phyloP scores from a whole-genome alignment of 2,888 invertebrate genomes.

The Salticus scenicus region DNA sequence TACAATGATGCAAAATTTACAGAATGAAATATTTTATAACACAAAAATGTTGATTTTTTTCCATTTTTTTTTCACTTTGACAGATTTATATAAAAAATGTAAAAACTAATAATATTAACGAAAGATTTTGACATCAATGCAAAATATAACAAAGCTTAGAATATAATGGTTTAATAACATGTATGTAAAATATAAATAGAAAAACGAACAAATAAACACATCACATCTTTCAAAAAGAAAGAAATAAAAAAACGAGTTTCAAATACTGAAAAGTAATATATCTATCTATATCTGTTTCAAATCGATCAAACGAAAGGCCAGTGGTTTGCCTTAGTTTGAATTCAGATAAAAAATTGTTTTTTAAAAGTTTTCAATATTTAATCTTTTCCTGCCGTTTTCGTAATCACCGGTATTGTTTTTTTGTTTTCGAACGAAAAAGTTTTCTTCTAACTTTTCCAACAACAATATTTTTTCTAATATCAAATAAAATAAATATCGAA shows the following conservation, averaged over 20 bases:
- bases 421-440: not conserved
- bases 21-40: not conserved
- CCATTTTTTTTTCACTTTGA: not conserved
- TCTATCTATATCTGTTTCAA: not conserved
- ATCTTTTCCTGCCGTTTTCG: not conserved
- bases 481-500: not conserved
- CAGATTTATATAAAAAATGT: not conserved
- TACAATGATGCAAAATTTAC: slow-evolving; percentile 15
- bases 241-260: slow-evolving; percentile 5
- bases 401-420: not conserved
- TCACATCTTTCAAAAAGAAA: not conserved
- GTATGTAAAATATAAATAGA: slow-evolving; percentile 30
- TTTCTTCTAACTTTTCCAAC: not conserved
- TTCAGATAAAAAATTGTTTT: not conserved
- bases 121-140: slow-evolving; percentile 23
- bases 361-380: not conserved
- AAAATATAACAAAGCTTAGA: slow-evolving; percentile 25
- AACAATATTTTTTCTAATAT: not conserved
- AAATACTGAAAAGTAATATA: slow-evolving; percentile 5
- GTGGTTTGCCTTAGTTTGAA: not conserved
- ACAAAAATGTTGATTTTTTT: slow-evolving; percentile 16
- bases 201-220: slow-evolving; percentile 32
- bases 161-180: slow-evolving; percentile 23
- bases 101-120: slow-evolving; percentile 22
- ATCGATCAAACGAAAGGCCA: not conserved